Percentiles rank a stretch among this genome's conserved stretches.
Conservation (phyloP, 2,113 vertebrate genomes). For the Bubo bubo region DNA sequence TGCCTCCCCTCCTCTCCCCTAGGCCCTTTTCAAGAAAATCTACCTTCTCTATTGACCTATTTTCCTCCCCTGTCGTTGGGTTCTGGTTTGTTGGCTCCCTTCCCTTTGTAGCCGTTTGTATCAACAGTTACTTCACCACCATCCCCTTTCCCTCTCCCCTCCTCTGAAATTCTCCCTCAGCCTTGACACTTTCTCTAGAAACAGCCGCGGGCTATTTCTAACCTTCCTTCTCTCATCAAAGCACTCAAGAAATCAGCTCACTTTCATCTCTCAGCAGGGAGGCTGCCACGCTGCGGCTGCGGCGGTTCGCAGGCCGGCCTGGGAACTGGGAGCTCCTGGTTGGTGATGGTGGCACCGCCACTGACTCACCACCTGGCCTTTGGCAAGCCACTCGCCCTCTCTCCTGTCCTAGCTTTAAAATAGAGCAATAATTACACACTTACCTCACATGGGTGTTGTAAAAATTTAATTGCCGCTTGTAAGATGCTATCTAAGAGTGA, state of each 20-base stretch:
- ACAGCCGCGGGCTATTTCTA: conserved; percentile 29
- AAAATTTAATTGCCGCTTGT: background rate
- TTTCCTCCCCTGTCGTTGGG: background rate
- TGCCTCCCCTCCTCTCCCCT: background rate
- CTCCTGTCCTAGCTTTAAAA: conserved; percentile 1
- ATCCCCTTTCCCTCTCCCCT: background rate
- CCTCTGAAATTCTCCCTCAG: background rate
- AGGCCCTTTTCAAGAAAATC: background rate
- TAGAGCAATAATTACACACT: background rate
- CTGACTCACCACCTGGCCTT: background rate
- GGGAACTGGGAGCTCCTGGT: background rate
- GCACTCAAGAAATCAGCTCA: background rate
- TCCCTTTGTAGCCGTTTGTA: rapidly evolving
- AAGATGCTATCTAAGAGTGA: conserved; percentile 28
- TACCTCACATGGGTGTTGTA: conserved; percentile 26
- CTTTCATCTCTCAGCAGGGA: conserved; percentile 2
- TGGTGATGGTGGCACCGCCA: background rate
- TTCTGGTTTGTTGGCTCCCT: background rate
- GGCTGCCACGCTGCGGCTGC: background rate
- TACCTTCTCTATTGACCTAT: background rate
- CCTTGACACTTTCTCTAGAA: background rate
- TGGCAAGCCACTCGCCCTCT: background rate
- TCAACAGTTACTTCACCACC: background rate
- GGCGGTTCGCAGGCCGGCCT: rapidly evolving
- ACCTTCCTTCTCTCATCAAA: conserved; percentile 18